A percentile compares a stretch with the other conserved stretches of the same genome.
Conservation (phyloP, 2,888 invertebrate species). For the Platerodrilus igneus region DNA sequence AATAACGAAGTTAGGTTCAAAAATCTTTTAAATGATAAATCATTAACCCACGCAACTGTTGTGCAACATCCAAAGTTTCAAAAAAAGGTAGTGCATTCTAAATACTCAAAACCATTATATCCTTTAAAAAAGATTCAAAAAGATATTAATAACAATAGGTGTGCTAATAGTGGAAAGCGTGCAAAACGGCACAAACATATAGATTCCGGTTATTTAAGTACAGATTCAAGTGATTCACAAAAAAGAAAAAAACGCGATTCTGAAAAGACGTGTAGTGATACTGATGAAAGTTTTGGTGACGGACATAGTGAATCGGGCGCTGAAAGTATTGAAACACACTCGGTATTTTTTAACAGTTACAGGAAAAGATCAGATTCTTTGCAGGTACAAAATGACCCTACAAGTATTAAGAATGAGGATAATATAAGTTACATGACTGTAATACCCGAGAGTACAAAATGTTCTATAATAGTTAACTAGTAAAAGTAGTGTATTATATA, state of each 20-base stretch:
- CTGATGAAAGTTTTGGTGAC: constrained; percentile 71
- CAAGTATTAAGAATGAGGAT: constrained; percentile 49
- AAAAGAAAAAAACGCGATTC: constrained; percentile 47
- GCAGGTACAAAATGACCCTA: constrained; percentile 36
- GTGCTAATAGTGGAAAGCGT: constrained; percentile 10
- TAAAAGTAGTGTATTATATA: not conserved
- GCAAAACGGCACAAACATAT: constrained; percentile 46
- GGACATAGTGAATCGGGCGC: constrained; percentile 83
- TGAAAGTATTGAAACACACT: constrained; percentile 82
- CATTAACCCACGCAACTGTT: constrained; percentile 35
- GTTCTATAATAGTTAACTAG: constrained; percentile 11
- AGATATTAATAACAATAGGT: constrained; percentile 15
- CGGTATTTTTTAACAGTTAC: constrained; percentile 76
- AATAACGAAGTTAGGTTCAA: constrained; percentile 34
- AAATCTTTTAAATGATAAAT: constrained; percentile 38
- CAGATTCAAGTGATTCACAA: constrained; percentile 65
- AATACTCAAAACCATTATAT: constrained; percentile 20
- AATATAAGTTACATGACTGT: constrained; percentile 50
- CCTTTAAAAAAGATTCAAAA: constrained; percentile 12
- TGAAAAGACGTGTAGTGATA: constrained; percentile 59
- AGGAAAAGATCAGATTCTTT: constrained; percentile 48
- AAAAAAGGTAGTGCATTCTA: constrained; percentile 11
- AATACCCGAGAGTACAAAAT: constrained; percentile 31
- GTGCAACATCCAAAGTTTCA: too few relatives aligned
- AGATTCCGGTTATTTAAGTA: constrained; percentile 83